Conservation (phyloP, 2,797 vertebrate genomes). For the Pangasius djambal region DNA sequence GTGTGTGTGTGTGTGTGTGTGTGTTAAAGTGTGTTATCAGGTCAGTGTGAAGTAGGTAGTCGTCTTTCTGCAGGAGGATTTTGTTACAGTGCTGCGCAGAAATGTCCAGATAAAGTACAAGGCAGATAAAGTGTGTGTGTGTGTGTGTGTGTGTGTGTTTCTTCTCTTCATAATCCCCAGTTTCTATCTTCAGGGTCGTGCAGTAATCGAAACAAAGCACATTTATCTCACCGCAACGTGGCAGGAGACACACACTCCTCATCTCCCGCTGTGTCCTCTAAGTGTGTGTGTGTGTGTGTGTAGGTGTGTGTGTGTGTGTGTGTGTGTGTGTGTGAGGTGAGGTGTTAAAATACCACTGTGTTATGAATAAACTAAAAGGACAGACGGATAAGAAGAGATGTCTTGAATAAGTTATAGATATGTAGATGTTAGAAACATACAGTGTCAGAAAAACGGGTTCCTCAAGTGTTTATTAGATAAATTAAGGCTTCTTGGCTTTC, state of each 20-base stretch:
- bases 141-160: slow-evolving; percentile 21
- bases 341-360: background rate
- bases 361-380: background rate
- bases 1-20: slow-evolving; percentile 23
- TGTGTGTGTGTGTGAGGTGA: slow-evolving; percentile 8
- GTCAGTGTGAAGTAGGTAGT: slow-evolving; percentile 10
- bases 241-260: slow-evolving; percentile 13
- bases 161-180: slow-evolving; percentile 43
- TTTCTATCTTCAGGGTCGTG: slow-evolving; percentile 48
- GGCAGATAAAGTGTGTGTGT: slow-evolving; percentile 35
- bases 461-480: background rate
- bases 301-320: slow-evolving; percentile 20
- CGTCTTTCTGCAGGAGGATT: slow-evolving; percentile 25
- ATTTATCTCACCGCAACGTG: slow-evolving; percentile 47
- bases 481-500: background rate
- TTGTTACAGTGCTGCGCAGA: slow-evolving; percentile 22
- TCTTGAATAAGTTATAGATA: background rate
- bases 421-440: background rate
- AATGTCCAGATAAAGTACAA: slow-evolving; percentile 44
- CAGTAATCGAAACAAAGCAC: slow-evolving; percentile 57
- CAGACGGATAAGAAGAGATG: background rate
- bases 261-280: slow-evolving; percentile 7
- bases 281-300: slow-evolving; percentile 8
- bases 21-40: slow-evolving; percentile 22
- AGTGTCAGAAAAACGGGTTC: background rate